Evolutionary conservation across 1,140 invertebrate genomes (phyloP).

Genomic region (Drosophila auraria): DNA sequence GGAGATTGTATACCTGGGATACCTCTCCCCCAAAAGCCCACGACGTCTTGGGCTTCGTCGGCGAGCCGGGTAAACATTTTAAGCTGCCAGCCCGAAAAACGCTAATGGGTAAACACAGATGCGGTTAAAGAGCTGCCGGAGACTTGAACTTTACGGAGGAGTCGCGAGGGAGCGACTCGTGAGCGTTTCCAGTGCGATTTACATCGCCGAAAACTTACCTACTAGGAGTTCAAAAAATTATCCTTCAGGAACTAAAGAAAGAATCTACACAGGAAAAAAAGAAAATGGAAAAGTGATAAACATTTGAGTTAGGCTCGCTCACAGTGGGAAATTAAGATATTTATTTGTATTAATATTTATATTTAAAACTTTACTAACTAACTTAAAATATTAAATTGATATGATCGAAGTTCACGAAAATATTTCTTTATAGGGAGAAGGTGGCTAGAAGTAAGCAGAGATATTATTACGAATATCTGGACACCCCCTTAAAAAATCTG

Average conservation of each 20-base stretch:
- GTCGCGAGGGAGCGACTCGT: slow-evolving; percentile 14
- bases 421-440: no score
- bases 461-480: no score
- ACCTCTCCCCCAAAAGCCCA: slow-evolving; percentile 11
- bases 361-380: no score
- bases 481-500: no score
- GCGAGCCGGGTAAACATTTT: slow-evolving; percentile 73
- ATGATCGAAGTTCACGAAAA: no score
- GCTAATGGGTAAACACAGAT: slow-evolving; percentile 78
- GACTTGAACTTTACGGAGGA: slow-evolving; percentile 51
- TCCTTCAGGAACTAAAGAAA: not conserved
- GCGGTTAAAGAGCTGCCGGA: slow-evolving; percentile 54
- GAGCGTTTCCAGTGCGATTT: slow-evolving; percentile 32
- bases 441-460: no score
- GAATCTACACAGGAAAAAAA: no score
- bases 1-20: slow-evolving; percentile 40
- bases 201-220: slow-evolving; percentile 3
- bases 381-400: no score
- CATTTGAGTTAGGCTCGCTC: no score
- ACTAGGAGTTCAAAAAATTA: not conserved
- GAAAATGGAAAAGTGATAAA: not conserved
- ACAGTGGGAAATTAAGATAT: no score
- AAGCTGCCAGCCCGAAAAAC: slow-evolving; percentile 71
- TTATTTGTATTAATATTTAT: no score
- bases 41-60: slow-evolving; percentile 43